Evolutionary conservation across 1,140 invertebrate genomes (phyloP), one percentile per base, ranked within the genome.

Genomic region (Pseudomyrmex pallidus): DNA sequence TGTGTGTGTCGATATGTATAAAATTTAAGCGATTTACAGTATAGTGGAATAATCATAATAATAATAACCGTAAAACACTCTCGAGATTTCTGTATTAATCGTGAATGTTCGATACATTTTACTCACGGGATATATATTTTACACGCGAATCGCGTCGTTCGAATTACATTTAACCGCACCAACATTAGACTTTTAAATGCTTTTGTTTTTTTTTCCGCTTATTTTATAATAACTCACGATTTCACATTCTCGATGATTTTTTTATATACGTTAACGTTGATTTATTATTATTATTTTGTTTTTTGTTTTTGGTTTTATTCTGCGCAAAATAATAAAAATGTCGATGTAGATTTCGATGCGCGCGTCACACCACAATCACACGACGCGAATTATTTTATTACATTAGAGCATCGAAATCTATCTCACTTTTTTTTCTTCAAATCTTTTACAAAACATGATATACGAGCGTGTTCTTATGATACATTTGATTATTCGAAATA

Each of bases 401-500:
- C 8, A 20, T 59, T 25, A 44, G n/a, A 22, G 15, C 1, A 62
- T 64, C 48, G 52, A 78, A 5, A 70, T 17, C 10, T 68, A 17
- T 48, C 1, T 78, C 66, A 68, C 2, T 78, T 57, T 13, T 25
- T 2, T 25, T 1, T 78, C 57, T n/a, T 17, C 2, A 7, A 17
- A 78, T 78, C 70, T 78, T 78, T 68, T 57, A 68, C 17, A 25
- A 68, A 68, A 70, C 59, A 20, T 56, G 17, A 67, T 68, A 48
- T 10, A 8, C 15, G 25, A 8, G 35, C 25, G 12, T 77, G 61
- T 77, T 17, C 46, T 64, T 52, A 57, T 57, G 57, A 68, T 68
- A 78, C 35, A 68, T 78, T 57, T 10, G 9, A 13, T 78, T 77
- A 13, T 54, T 13, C 54, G 68, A 68, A 5, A 56, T 35, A 35